A percentile compares a stretch with the other conserved stretches of the same genome.
These are phyloP conservation scores for Diplolepis rosae DNA, from an alignment of 2,888 invertebrate genomes.

Conservation along the genomic window DNA sequence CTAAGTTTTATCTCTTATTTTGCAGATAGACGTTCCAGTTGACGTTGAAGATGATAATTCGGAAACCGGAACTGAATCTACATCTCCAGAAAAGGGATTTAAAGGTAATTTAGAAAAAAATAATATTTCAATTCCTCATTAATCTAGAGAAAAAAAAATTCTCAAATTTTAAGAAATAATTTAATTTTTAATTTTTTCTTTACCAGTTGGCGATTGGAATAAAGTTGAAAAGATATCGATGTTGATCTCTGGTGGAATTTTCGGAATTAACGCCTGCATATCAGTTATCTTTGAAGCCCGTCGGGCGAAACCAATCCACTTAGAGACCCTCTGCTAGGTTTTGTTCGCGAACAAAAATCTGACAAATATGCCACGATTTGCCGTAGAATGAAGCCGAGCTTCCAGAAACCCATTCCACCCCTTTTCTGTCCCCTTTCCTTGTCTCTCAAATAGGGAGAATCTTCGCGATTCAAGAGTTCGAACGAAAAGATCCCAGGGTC, in stretches of 20 bases:
- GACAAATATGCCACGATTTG: conserved; percentile 73
- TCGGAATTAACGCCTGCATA: conserved; percentile 56
- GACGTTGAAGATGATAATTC: conserved; percentile 65
- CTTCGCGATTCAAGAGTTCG: conserved; percentile 38
- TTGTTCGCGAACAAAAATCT: conserved; percentile 72
- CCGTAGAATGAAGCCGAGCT: conserved; percentile 66
- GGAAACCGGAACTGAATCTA: conserved; percentile 54
- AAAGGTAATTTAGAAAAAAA: conserved; percentile 69
- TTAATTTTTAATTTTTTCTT: background rate
- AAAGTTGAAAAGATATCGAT: conserved; percentile 47
- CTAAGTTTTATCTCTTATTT: no score
- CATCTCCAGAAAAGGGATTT: conserved; percentile 70
- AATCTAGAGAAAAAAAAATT: conserved; percentile 23
- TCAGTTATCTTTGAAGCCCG: conserved; percentile 52
- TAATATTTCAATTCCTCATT: background rate
- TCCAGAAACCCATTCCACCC: conserved; percentile 37
- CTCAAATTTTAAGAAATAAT: conserved; percentile 12
- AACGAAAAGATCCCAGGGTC: conserved; percentile 40
- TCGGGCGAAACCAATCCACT: conserved; percentile 70
- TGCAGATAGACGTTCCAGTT: conserved; percentile 68
- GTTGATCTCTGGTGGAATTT: conserved; percentile 37
- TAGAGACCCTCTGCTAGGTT: conserved; percentile 62
- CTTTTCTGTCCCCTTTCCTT: conserved; percentile 13
- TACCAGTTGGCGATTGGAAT: conserved; percentile 24
- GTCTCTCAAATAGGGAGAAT: conserved; percentile 30